A percentile compares a stretch with the other conserved stretches of the same genome.
Evolutionary conservation across 2,113 vertebrate genomes (phyloP).

Genomic region (Thymallus thymallus): DNA sequence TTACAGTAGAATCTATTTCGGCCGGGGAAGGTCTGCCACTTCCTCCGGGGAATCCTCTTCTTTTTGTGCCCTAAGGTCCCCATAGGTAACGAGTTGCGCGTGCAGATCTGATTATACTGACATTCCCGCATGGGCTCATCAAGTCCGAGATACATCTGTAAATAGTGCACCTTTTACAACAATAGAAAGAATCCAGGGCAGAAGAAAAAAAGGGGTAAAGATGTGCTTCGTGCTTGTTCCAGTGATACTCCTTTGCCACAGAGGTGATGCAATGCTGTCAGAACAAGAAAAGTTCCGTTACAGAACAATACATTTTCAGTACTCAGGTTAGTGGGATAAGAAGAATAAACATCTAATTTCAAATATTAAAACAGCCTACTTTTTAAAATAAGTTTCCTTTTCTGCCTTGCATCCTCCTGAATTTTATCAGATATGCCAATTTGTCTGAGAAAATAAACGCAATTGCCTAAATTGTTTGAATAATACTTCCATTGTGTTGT

Average conservation of each 20-base stretch:
- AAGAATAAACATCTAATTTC: neutral
- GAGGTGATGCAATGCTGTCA: neutral
- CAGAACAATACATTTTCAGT: neutral
- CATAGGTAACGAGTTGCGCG: constrained; percentile 84
- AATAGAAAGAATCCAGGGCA: constrained; percentile 2
- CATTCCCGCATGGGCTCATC: constrained; percentile 87
- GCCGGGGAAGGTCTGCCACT: constrained; percentile 94
- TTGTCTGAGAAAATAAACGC: neutral
- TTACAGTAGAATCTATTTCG: constrained; percentile 94
- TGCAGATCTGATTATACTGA: constrained; percentile 91
- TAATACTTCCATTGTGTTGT: constrained; percentile 28
- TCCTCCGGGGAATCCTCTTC: constrained; percentile 81
- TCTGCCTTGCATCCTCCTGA: neutral
- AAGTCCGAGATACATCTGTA: constrained; percentile 80
- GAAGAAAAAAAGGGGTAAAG: neutral
- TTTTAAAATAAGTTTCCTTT: no score
- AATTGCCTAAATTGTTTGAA: constrained; percentile 13
- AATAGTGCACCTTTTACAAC: constrained; percentile 1
- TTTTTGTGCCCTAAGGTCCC: constrained; percentile 77
- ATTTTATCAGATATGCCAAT: constrained; percentile 1
- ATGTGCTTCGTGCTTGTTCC: neutral
- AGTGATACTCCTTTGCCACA: neutral
- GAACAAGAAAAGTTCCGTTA: neutral
- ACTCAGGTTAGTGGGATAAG: neutral
- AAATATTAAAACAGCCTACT: no score